Conservation (phyloP, 2,113 vertebrate genomes). For the Gopherus flavomarginatus region DNA sequence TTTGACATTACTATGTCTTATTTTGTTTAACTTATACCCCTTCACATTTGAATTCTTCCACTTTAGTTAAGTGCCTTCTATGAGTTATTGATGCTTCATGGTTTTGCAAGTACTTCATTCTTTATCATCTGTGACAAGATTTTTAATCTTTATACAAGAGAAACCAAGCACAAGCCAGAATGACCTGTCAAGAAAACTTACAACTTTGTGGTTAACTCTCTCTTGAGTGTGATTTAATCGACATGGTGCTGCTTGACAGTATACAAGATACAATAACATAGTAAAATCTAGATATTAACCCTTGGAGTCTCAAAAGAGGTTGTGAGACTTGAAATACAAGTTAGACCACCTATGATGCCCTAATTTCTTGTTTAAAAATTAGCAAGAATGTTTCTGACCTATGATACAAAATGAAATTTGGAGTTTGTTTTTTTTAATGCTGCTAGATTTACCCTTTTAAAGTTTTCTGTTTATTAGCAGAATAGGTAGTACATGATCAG, state of each 20-base stretch:
- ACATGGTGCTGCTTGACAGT: constrained; percentile 57
- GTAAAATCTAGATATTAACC: constrained; percentile 60
- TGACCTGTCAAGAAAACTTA: constrained; percentile 78
- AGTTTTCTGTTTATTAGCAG: background rate
- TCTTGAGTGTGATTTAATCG: constrained; percentile 68
- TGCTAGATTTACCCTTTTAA: background rate
- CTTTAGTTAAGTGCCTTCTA: constrained; percentile 56
- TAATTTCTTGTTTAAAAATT: background rate
- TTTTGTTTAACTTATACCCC: background rate
- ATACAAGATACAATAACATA: constrained; percentile 48
- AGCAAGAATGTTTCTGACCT: background rate
- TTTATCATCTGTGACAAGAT: constrained; percentile 71
- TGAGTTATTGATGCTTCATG: constrained; percentile 59
- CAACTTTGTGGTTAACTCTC: constrained; percentile 57
- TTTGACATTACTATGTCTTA: background rate
- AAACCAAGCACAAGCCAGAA: constrained; percentile 63
- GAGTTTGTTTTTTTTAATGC: background rate
- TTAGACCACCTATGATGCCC: background rate
- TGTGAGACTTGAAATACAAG: background rate
- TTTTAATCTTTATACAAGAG: constrained; percentile 73
- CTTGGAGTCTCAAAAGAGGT: background rate
- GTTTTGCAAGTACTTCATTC: constrained; percentile 64
- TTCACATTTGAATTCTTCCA: constrained; percentile 47
- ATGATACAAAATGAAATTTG: background rate
- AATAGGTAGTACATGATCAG: background rate